Conservation (phyloP, 37 sponge, comb jelly and placozoan species). For the Beroe ovata region DNA sequence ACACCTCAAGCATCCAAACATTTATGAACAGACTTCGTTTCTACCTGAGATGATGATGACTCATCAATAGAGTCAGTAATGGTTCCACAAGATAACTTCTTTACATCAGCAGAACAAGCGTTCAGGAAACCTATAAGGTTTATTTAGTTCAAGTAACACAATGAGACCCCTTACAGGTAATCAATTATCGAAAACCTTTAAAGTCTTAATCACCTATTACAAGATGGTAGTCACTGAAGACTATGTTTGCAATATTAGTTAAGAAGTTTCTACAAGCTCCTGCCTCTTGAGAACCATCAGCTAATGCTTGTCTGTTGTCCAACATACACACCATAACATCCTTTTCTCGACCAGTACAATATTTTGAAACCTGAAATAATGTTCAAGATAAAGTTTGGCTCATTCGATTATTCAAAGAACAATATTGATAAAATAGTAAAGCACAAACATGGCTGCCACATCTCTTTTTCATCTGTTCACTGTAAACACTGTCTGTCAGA, state of each 20-base stretch:
- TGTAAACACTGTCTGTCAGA: neutral
- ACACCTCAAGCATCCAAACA: too few species aligned
- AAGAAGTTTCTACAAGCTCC: neutral
- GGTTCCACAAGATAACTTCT: slow-evolving; percentile 4
- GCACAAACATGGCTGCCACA: neutral
- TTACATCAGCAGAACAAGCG: slow-evolving; percentile 42
- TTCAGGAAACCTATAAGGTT: slow-evolving; percentile 3
- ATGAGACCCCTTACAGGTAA: too few species aligned
- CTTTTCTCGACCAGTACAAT: neutral
- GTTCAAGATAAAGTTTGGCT: neutral
- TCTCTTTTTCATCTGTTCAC: slow-evolving; percentile 32
- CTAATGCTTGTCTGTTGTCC: neutral
- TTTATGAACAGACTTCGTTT: too few species aligned
- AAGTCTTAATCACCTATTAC: too few species aligned
- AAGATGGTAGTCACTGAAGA: slow-evolving; percentile 65
- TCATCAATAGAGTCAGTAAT: slow-evolving; percentile 2
- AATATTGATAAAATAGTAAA: neutral
- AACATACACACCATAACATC: slow-evolving; percentile 21
- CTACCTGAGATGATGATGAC: slow-evolving; percentile 33
- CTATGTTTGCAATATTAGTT: neutral
- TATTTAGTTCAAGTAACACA: too few species aligned
- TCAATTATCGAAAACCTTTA: too few species aligned
- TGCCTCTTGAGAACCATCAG: neutral
- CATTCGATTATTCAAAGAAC: neutral
- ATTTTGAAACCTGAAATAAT: neutral